Base-by-base conservation (phyloP, 1,140 invertebrate species). In the Drosophila tristis region DNA sequence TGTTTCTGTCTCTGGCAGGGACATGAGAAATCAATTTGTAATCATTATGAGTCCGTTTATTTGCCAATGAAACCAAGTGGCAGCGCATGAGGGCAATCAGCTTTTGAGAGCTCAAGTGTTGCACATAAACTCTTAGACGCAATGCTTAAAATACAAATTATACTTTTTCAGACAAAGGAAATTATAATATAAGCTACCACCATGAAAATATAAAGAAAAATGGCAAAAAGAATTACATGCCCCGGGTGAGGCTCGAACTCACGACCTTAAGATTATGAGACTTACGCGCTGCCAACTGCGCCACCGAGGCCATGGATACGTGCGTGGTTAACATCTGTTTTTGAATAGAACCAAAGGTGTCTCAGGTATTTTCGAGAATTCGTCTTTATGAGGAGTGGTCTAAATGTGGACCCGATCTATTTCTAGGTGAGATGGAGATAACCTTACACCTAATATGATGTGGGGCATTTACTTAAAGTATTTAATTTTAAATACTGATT, bases 191-290 rank as follows among this genome's bases (percentile, higher is more conserved):
- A 45, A 25, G 8, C 23, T 23, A 16, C n/a, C 7, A 35, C 1
- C 4, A 13, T 6, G n/a, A 35, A 13, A 20, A 13, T 23, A 39
- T 2, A n/a, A 54, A 42, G 11, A 16, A 57, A 0, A 35, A 43
- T 16, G 35, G 7, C 8, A 7, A 65, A 59, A 92, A 95, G 95
- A 94, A 93, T 63, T 90, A 91, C 87, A 47, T 97, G 96, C 96
- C 96, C 95, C 95, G 95, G 94, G 96, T 97, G 96, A 97, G 96
- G 96, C 96, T 97, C 96, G 96, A 97, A 97, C 96, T 97, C 96
- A 97, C 96, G 96, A 97, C 96, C 96, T 97, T 96, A 96, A 97
- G 96, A 97, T 97, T 97, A 97, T 97, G 96, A 97, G 96, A 97
- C 96, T 97, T 96, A 97, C 96, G 96, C 96, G 96, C 96, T 97